Base-by-base conservation (phyloP, 2,888 invertebrate genomes). In the Urechis unicinctus region DNA sequence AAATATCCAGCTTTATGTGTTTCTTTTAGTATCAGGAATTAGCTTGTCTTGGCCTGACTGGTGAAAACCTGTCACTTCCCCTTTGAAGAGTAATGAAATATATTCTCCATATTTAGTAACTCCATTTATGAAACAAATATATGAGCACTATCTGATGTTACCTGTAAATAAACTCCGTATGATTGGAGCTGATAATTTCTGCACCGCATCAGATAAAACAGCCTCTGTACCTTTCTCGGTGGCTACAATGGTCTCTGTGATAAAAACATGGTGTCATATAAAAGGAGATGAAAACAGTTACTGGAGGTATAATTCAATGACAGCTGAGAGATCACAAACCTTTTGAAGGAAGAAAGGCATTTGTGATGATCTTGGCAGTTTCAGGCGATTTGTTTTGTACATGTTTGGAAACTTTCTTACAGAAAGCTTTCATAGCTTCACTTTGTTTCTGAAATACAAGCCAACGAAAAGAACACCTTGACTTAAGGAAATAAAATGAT, bases 81-180 rank as follows among this genome's bases (percentile, higher is more conserved):
- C n/a, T n/a, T n/a, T n/a, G n/a, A n/a, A n/a, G n/a, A n/a, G n/a
- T n/a, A n/a, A n/a, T n/a, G n/a, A n/a, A n/a, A n/a, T n/a, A n/a
- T n/a, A n/a, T n/a, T n/a, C n/a, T n/a, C n/a, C n/a, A n/a, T n/a
- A n/a, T n/a, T n/a, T n/a, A n/a, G n/a, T n/a, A n/a, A n/a, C n/a
- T n/a, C n/a, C n/a, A n/a, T n/a, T n/a, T n/a, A n/a, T n/a, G n/a
- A n/a, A n/a, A n/a, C n/a, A n/a, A n/a, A n/a, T n/a, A n/a, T n/a
- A n/a, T n/a, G n/a, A n/a, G n/a, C n/a, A n/a, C n/a, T n/a, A n/a
- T n/a, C n/a, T n/a, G n/a, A n/a, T n/a, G n/a, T 62, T 62, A 75
- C 75, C 70, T n/a, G 73, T 70, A 66, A 74, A 72, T 65, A 75
- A 63, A 46, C 68, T 56, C 28, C 69, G 61, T n/a, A 72, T 66